A percentile compares a stretch with the other conserved stretches of the same genome.
Conservation (phyloP, 2,113 vertebrate species). For the Bagarius yarrelli region DNA sequence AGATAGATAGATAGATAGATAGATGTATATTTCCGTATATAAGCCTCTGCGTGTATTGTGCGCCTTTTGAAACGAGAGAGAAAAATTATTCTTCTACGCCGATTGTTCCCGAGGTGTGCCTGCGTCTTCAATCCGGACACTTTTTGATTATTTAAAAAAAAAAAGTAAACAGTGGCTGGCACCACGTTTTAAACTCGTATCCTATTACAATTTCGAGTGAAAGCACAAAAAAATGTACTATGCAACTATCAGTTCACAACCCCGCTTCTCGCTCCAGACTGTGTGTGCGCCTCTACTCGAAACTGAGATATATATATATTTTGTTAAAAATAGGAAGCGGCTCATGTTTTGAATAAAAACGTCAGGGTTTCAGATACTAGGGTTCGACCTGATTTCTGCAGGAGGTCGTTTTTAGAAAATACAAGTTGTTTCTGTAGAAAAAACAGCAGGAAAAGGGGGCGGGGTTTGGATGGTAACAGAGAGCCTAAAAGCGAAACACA, state of each 20-base stretch:
- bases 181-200: constrained; percentile 8
- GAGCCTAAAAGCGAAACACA: too few species aligned
- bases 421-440: too few species aligned
- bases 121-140: background rate
- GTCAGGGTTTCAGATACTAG: too few species aligned
- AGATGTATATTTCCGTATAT: background rate
- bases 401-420: too few species aligned
- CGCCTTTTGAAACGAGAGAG: constrained; percentile 2
- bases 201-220: background rate
- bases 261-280: background rate
- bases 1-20: background rate
- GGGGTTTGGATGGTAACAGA: too few species aligned
- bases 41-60: background rate
- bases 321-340: too few species aligned
- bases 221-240: constrained; percentile 18
- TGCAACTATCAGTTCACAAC: constrained; percentile 20
- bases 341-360: too few species aligned
- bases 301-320: background rate
- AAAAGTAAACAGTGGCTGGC: constrained; percentile 6
- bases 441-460: too few species aligned
- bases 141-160: too few species aligned
- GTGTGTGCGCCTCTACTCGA: background rate
- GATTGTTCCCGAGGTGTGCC: constrained; percentile 5
- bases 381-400: too few species aligned
- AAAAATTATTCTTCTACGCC: background rate